phyloP scores from a whole-genome alignment of 30 jellyfish, hydroid and myxozoan species.

The Cassiopea andromeda region DNA sequence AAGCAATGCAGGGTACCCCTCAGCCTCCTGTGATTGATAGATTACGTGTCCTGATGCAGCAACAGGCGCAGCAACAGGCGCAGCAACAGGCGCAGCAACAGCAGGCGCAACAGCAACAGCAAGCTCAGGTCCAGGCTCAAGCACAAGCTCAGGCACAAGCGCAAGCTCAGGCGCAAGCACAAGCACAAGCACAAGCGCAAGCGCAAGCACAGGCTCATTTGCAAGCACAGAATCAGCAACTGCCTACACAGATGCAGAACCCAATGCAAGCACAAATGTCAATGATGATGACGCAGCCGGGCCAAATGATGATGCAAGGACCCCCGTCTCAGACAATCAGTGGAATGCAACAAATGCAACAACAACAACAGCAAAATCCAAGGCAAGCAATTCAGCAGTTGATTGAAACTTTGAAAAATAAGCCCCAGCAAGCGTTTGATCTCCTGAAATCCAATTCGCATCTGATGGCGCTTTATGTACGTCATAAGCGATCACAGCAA shows the following conservation, averaged over 20 bases:
- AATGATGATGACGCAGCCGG: constrained; percentile 74
- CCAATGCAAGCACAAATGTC: constrained; percentile 83
- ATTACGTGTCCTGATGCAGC: constrained; percentile 82
- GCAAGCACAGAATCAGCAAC: constrained; percentile 64
- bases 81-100: constrained; percentile 76
- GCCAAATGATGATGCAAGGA: constrained; percentile 78
- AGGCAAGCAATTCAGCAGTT: constrained; percentile 81
- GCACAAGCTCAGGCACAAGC: constrained; percentile 61
- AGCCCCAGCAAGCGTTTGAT: constrained; percentile 76
- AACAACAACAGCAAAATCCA: constrained; percentile 58
- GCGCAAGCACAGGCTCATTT: constrained; percentile 65
- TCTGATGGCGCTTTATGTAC: constrained; percentile 77
- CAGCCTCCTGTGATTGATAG: constrained; percentile 69
- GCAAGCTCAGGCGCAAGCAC: constrained; percentile 69
- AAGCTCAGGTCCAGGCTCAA: constrained; percentile 63
- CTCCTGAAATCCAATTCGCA: constrained; percentile 75
- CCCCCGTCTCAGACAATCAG: constrained; percentile 60
- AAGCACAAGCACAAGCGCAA: constrained; percentile 67
- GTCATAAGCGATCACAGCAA: constrained; percentile 81
- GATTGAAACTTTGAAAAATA: constrained; percentile 53
- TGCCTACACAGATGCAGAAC: constrained; percentile 72
- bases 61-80: constrained; percentile 67
- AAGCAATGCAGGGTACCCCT: constrained; percentile 47
- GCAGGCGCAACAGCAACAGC: constrained; percentile 63
- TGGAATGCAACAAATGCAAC: constrained; percentile 78